These are phyloP conservation scores for Pogonomyrmex barbatus DNA, from an alignment of 1,140 invertebrate genomes.

Conservation along the genomic window DNA sequence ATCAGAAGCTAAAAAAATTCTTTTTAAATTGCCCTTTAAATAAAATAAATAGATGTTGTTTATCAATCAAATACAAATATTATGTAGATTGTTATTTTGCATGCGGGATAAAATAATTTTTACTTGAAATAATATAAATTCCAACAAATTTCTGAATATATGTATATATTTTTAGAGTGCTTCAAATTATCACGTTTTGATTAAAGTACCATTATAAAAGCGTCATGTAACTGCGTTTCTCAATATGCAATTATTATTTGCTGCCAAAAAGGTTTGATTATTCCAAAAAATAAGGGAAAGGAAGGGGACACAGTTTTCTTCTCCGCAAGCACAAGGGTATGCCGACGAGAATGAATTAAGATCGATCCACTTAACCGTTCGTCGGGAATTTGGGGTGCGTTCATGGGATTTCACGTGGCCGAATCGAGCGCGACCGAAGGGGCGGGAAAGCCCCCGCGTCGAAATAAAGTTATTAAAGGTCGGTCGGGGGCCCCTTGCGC, in stretches of 20 bases:
- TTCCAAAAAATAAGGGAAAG: constrained; percentile 5
- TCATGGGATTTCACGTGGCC: constrained; percentile 64
- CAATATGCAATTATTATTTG: background rate
- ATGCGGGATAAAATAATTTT: background rate
- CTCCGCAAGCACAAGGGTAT: constrained; percentile 12
- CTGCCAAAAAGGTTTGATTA: constrained; percentile 20
- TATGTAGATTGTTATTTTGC: background rate
- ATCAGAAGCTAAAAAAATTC: background rate
- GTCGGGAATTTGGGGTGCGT: constrained; percentile 74
- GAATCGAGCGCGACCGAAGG: constrained; percentile 40
- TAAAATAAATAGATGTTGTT: background rate
- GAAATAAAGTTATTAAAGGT: constrained; percentile 77
- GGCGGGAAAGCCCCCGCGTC: constrained; percentile 35
- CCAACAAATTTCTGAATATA: background rate
- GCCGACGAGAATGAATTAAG: constrained; percentile 68
- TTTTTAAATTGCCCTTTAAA: constrained; percentile 21
- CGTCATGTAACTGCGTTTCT: background rate
- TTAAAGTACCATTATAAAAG: background rate
- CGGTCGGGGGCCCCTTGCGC: constrained; percentile 12
- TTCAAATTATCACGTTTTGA: background rate
- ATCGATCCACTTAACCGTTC: constrained; percentile 74
- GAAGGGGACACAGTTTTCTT: constrained; percentile 50
- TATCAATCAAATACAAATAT: constrained; percentile 19
- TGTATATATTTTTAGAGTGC: background rate
- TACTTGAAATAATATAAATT: background rate